A percentile compares a stretch with the other conserved stretches of the same genome.
These are phyloP conservation scores for Crypturellus undulatus DNA, from an alignment of 2,113 vertebrate genomes.

Conservation along the genomic window DNA sequence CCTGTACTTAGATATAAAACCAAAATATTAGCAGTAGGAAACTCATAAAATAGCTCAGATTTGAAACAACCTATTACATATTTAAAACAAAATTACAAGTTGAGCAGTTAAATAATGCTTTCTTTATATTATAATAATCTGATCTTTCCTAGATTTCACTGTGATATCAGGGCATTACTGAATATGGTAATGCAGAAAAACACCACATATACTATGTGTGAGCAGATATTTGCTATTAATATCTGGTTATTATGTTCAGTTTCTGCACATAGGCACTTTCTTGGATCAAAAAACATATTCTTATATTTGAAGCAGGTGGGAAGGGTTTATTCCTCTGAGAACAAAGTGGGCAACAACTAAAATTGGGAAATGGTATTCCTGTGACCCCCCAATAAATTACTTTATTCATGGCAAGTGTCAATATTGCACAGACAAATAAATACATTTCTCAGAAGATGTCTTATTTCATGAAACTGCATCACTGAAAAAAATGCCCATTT, in stretches of 20 bases:
- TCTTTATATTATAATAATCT: background rate
- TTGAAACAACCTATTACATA: background rate
- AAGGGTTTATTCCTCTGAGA: background rate
- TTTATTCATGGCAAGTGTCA: background rate
- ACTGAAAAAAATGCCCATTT: background rate
- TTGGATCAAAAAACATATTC: background rate
- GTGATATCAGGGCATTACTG: background rate
- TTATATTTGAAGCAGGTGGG: background rate
- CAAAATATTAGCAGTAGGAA: background rate
- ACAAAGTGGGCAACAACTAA: background rate
- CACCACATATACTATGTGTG: background rate
- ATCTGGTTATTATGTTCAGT: background rate
- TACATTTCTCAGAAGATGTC: background rate
- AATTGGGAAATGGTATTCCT: background rate
- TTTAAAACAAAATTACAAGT: background rate
- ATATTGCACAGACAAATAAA: background rate
- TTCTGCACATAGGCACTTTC: background rate
- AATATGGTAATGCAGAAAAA: background rate
- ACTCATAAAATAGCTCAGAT: background rate
- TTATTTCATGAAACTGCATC: background rate
- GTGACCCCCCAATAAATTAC: background rate
- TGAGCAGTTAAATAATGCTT: background rate
- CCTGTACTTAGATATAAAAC: background rate
- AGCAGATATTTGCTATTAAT: background rate
- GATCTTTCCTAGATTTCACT: background rate